Percentiles rank a stretch among this genome's conserved stretches.
Evolutionary conservation across 2,113 vertebrate species (phyloP).

Genomic region (Stegastes partitus): DNA sequence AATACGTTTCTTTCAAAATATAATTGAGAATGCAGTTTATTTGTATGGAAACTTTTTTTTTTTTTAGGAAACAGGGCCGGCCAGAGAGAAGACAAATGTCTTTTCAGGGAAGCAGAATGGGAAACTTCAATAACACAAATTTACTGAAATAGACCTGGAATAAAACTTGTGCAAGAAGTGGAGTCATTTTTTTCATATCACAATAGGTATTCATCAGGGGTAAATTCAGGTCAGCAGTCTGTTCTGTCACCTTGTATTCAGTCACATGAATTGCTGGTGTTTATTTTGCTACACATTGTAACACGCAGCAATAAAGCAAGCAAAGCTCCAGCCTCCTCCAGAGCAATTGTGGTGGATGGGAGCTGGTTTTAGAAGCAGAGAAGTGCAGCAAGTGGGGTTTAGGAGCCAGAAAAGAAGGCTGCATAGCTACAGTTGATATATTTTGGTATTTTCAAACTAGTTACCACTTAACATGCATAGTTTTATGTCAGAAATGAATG

Average conservation of each 20-base stretch:
- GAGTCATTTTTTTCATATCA: conserved; percentile 51
- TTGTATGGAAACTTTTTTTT: too few species aligned
- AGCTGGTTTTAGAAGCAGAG: conserved; percentile 6
- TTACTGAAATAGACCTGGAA: conserved; percentile 32
- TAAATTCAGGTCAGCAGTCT: conserved; percentile 66
- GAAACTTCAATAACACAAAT: conserved; percentile 10
- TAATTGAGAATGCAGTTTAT: too few species aligned
- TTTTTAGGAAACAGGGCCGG: conserved; percentile 1
- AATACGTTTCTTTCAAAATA: too few species aligned
- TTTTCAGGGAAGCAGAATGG: conserved; percentile 5
- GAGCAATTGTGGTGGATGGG: not conserved
- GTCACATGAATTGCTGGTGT: conserved; percentile 51
- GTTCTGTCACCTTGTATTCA: conserved; percentile 64
- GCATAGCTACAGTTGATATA: not conserved
- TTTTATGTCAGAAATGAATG: not conserved
- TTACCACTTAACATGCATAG: not conserved
- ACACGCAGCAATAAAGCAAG: conserved; percentile 20
- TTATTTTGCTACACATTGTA: conserved; percentile 47
- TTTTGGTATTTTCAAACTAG: not conserved
- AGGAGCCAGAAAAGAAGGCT: not conserved
- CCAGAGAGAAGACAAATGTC: conserved; percentile 19
- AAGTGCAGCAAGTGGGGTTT: not conserved
- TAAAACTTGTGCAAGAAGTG: conserved; percentile 15
- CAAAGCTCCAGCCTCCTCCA: conserved; percentile 23
- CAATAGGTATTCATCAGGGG: conserved; percentile 62